Evolutionary conservation across 2,888 invertebrate species (phyloP).

Genomic region (Melinaea marsaeus): DNA sequence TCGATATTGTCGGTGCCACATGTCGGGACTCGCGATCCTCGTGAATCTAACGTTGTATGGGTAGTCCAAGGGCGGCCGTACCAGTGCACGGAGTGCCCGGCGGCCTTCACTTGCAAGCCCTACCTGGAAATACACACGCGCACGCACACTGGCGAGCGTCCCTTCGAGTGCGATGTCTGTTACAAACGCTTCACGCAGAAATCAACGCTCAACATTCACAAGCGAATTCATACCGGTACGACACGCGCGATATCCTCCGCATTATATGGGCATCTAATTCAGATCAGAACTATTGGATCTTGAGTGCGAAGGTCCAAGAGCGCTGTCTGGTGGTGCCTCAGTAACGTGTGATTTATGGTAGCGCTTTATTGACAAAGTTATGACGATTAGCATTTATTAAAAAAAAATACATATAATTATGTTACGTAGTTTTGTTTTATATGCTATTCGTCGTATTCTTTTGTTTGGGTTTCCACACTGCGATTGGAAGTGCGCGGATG

Average conservation of each 20-base stretch:
- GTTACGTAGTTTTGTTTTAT: background rate
- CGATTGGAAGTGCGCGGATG: conserved; percentile 31
- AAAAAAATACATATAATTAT: background rate
- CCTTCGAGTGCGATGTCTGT: conserved; percentile 78
- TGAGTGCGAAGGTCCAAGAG: conserved; percentile 4
- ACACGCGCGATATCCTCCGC: conserved; percentile 22
- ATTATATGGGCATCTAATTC: conserved; percentile 7
- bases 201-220: conserved; percentile 79
- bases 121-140: conserved; percentile 81
- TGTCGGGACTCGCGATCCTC: conserved; percentile 33
- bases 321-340: background rate
- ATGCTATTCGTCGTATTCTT: conserved; percentile 27
- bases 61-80: conserved; percentile 77
- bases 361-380: conserved; percentile 9
- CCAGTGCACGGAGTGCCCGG: conserved; percentile 78
- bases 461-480: conserved; percentile 36
- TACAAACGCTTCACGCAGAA: conserved; percentile 79
- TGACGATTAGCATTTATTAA: conserved; percentile 24
- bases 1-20: conserved; percentile 74
- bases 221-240: conserved; percentile 78
- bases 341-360: conserved; percentile 2
- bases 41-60: conserved; percentile 34
- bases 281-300: background rate
- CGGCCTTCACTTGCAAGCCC: conserved; percentile 79
- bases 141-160: conserved; percentile 76